These are phyloP conservation scores for Neosalanx taihuensis DNA, from an alignment of 2,797 vertebrate genomes.

Conservation along the genomic window DNA sequence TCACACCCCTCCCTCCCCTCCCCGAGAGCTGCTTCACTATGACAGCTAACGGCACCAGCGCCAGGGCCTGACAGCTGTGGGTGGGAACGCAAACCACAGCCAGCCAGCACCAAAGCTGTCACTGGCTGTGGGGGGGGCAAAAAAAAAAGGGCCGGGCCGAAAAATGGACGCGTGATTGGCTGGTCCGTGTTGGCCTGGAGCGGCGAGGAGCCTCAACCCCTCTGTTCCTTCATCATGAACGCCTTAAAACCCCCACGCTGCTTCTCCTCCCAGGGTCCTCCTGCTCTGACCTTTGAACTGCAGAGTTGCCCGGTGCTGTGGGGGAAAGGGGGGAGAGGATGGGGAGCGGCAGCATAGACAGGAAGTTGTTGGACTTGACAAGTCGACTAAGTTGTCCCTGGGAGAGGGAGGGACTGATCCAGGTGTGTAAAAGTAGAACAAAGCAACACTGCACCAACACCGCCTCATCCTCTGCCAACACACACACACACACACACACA, in stretches of 20 bases:
- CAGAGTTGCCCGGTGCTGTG: neutral
- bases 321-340: neutral
- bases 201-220: neutral
- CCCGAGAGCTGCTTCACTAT: neutral
- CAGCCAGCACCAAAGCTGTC: conserved; percentile 31
- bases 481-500: neutral
- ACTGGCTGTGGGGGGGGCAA: conserved; percentile 29
- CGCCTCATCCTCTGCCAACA: neutral
- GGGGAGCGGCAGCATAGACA: too few relatives aligned
- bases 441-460: too few relatives aligned
- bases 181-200: conserved; percentile 37
- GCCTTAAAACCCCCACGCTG: neutral
- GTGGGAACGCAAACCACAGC: conserved; percentile 34
- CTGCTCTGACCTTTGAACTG: neutral
- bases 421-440: too few relatives aligned
- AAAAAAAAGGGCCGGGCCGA: conserved; percentile 19
- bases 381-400: too few relatives aligned
- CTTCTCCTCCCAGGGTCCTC: neutral
- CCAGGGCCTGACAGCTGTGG: conserved; percentile 45
- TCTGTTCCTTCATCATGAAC: conserved; percentile 25
- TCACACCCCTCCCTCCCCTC: neutral
- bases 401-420: too few relatives aligned
- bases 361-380: too few relatives aligned
- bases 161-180: conserved; percentile 27
- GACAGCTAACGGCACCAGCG: conserved; percentile 44